A percentile compares a stretch with the other conserved stretches of the same genome.
phyloP scores from a whole-genome alignment of 2,113 vertebrate species.

The Neoarius graeffei region DNA sequence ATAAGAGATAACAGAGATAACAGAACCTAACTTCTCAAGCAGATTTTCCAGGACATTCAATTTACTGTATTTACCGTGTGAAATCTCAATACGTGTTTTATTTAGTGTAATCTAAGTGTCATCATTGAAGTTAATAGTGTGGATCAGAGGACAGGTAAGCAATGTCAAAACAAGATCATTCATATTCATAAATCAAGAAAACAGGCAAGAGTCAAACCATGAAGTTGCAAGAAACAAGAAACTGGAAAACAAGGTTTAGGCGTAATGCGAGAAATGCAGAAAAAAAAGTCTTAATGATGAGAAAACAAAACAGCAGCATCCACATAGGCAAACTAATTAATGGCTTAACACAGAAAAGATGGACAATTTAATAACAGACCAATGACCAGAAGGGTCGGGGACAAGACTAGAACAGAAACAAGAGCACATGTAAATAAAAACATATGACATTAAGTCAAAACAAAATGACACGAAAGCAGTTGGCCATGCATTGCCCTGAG shows the following conservation, averaged over 20 bases:
- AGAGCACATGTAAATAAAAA: background rate
- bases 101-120: background rate
- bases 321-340: background rate
- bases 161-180: background rate
- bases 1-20: background rate
- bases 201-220: background rate
- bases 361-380: background rate
- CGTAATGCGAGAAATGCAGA: background rate
- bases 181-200: background rate
- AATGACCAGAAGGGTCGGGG: background rate
- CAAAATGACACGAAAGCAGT: background rate
- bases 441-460: background rate
- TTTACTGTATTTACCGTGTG: background rate
- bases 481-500: background rate
- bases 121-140: background rate
- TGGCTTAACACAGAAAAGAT: background rate
- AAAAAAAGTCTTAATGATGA: background rate
- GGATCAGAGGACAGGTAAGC: background rate
- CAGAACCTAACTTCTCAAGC: background rate
- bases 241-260: background rate
- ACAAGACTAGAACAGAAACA: background rate
- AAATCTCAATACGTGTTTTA: background rate
- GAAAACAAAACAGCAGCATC: background rate
- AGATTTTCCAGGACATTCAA: background rate
- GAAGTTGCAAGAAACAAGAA: background rate